Conservation (phyloP, 2,797 vertebrate species). For the Enteromius thamalakanensis region DNA sequence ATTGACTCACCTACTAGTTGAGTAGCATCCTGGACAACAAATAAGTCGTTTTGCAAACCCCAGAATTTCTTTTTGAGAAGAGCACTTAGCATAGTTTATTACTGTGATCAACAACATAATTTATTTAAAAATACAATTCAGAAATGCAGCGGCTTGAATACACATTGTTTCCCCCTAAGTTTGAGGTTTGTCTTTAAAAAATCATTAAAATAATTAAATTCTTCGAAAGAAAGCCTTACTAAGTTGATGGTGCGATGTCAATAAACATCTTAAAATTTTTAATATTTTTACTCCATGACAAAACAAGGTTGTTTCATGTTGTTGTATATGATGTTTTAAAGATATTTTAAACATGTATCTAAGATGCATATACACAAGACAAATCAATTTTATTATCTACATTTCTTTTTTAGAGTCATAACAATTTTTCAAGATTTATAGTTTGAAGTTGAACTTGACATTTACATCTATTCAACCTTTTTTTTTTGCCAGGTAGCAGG, state of each 20-base stretch:
- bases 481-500: neutral
- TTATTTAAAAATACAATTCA: neutral
- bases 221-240: neutral
- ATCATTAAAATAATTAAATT: neutral
- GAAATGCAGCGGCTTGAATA: neutral
- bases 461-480: neutral
- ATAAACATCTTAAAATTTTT: neutral
- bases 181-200: neutral
- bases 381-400: neutral
- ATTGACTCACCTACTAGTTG: neutral
- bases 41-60: neutral
- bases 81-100: neutral
- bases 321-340: neutral
- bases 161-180: neutral
- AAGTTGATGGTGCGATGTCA: neutral
- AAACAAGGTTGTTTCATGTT: too few species aligned
- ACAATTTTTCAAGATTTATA: neutral
- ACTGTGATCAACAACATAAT: neutral
- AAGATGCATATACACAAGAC: neutral
- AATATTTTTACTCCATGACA: too few species aligned
- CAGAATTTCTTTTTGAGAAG: neutral
- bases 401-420: neutral
- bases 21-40: neutral
- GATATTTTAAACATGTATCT: neutral
- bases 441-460: neutral